A percentile compares a stretch with the other conserved stretches of the same genome.
phyloP scores from a whole-genome alignment of 2,113 vertebrate genomes.

The Syngnathoides biaculeatus region DNA sequence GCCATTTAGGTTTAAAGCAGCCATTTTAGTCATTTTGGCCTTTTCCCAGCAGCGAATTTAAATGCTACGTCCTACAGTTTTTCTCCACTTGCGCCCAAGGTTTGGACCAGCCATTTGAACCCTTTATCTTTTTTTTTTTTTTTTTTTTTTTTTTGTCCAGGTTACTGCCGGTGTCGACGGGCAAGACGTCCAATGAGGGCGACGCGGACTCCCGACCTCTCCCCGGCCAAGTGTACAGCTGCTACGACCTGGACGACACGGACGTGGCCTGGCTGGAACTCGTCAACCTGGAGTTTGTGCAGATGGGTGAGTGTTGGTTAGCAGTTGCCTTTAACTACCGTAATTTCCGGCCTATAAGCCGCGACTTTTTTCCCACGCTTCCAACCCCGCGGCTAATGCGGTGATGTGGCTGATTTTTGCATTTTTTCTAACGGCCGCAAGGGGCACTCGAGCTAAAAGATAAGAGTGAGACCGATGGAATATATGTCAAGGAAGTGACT shows the following conservation, averaged over 20 bases:
- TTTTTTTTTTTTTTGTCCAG: constrained; percentile 43
- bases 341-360: no score
- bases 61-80: not conserved
- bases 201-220: constrained; percentile 7
- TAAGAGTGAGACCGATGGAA: no score
- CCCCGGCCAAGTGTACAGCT: constrained; percentile 74
- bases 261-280: constrained; percentile 92
- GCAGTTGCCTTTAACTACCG: not conserved
- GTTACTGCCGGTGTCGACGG: constrained; percentile 66
- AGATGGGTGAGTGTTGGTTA: constrained; percentile 83
- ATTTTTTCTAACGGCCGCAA: no score
- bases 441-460: no score
- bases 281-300: constrained; percentile 88
- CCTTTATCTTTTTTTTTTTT: constrained; percentile 3
- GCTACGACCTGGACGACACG: constrained; percentile 94
- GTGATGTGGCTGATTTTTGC: no score
- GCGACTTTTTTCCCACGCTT: no score
- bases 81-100: not conserved
- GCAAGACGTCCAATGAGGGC: constrained; percentile 25
- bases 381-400: no score
- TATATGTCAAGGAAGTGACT: no score
- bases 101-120: not conserved
- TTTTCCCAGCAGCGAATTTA: not conserved
- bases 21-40: not conserved
- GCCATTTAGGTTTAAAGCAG: not conserved